Evolutionary conservation across 2,888 invertebrate genomes (phyloP).

Genomic region (Pogonocherus hispidulus): DNA sequence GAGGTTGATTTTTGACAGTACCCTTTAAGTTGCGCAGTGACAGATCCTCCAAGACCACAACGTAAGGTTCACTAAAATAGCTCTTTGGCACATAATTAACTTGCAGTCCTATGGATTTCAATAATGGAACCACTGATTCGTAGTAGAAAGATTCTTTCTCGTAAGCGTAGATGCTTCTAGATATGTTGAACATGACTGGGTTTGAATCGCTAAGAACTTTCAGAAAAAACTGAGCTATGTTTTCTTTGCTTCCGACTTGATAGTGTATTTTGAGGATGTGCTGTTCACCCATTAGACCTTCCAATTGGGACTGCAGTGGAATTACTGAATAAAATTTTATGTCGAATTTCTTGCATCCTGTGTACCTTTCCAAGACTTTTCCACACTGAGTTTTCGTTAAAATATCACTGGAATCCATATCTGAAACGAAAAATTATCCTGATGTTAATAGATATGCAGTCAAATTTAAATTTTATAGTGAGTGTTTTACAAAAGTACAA

Average conservation of each 20-base stretch:
- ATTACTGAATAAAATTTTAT: constrained; percentile 35
- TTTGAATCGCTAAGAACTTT: constrained; percentile 54
- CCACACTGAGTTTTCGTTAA: constrained; percentile 44
- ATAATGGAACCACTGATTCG: constrained; percentile 49
- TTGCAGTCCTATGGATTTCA: constrained; percentile 49
- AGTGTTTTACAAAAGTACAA: too few species aligned
- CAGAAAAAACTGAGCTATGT: constrained; percentile 49
- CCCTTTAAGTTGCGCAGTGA: constrained; percentile 46
- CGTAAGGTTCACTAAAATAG: constrained; percentile 55
- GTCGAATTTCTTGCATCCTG: constrained; percentile 18
- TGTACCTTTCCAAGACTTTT: constrained; percentile 35
- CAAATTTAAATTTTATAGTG: too few species aligned
- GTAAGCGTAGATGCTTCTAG: constrained; percentile 51
- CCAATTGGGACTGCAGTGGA: constrained; percentile 44
- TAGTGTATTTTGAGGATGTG: constrained; percentile 47
- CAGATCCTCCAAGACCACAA: constrained; percentile 59
- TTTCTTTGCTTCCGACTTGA: constrained; percentile 14
- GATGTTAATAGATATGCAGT: not conserved
- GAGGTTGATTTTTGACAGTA: constrained; percentile 59
- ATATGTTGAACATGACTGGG: constrained; percentile 48
- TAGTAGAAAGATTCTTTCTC: constrained; percentile 61
- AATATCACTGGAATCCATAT: constrained; percentile 29
- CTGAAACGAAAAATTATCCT: constrained; percentile 26
- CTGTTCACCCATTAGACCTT: constrained; percentile 54
- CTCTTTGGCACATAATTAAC: constrained; percentile 54